Base-by-base conservation (phyloP, 2,113 vertebrate species). In the Mustela lutreola region DNA sequence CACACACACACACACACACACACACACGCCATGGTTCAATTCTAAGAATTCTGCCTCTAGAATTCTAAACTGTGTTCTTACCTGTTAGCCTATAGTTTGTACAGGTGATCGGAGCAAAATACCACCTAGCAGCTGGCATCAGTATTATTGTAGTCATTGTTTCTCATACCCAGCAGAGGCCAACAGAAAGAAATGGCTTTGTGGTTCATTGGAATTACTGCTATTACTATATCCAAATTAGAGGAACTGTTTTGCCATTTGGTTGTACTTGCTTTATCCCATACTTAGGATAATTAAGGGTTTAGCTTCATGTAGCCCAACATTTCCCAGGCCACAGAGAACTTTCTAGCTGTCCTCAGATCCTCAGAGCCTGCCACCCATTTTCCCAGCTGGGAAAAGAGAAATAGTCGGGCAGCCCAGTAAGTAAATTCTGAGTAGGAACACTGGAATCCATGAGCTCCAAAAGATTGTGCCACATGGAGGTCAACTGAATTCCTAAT, bases 191-290 rank as follows among this genome's bases (percentile, higher is more conserved):
- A 94, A 81, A 85, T 48, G 26, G 8, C 56, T 62, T 90, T 76
- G 50, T 78, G 33, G 19, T 62, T 60, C 16, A 19, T 88, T 85
- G 75, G 73, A 94, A 67, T 53, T 75, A 45, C 12, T 89, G 58
- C 42, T 76, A 48, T 58, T n/a, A 39, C 16, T 82, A 24, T 79
- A 63, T 15, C 11, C 76, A 79, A 86, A 80, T 65, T 63, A 87
- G 50, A 83, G 36, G 39, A 78, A 84, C 16, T 75, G 11, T 39
- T 89, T 87, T 94, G 92, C 71, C 92, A n/a, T 80, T 95, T 33
- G 73, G 89, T 63, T 84, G 75, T 91, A 16, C 22, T 89, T 91
- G n/a, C 70, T 95, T 87, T 67, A 78, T 95, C 6, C 8, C 14
- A 88, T 19, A 73, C 56, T 87, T 86, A 91, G 3, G 63, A 89